Conservation (phyloP, 30 jellyfish, hydroid and myxozoan species). For the Turritopsis rubra region DNA sequence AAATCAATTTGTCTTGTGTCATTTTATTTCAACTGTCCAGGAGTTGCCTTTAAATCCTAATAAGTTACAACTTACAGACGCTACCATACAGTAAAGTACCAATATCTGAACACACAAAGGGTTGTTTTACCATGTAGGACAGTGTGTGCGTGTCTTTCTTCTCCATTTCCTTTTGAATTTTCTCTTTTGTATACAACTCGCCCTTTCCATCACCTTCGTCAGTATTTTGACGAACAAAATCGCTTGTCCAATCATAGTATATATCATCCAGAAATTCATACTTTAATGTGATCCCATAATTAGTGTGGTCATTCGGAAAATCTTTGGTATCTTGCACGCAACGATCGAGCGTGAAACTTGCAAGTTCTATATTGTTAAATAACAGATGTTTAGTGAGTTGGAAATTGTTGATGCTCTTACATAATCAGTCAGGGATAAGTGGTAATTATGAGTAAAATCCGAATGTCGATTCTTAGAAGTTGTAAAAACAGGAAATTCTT, state of each 20-base stretch:
- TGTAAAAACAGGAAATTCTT: background rate
- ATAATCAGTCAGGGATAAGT: too few relatives aligned
- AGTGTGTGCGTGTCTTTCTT: constrained; percentile 55
- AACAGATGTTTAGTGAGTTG: too few relatives aligned
- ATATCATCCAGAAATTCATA: constrained; percentile 86
- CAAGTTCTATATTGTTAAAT: constrained; percentile 44
- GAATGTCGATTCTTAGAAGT: background rate
- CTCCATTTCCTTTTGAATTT: constrained; percentile 44
- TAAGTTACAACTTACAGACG: too few relatives aligned
- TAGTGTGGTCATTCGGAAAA: constrained; percentile 52
- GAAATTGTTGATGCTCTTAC: too few relatives aligned
- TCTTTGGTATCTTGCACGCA: constrained; percentile 45
- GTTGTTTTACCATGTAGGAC: constrained; percentile 47
- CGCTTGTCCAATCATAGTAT: constrained; percentile 76
- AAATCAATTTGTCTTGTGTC: too few relatives aligned
- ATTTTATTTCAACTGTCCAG: too few relatives aligned
- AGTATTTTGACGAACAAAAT: constrained; percentile 54
- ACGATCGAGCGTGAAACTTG: constrained; percentile 46
- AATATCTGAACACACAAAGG: too few relatives aligned
- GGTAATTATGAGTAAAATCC: background rate
- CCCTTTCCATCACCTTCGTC: constrained; percentile 62
- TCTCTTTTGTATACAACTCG: constrained; percentile 38
- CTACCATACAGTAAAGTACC: too few relatives aligned
- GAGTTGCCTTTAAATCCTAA: too few relatives aligned
- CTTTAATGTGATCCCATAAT: constrained; percentile 49